These are phyloP conservation scores for Acholoe squamosa DNA, from an alignment of 2,888 invertebrate species.

Conservation along the genomic window DNA sequence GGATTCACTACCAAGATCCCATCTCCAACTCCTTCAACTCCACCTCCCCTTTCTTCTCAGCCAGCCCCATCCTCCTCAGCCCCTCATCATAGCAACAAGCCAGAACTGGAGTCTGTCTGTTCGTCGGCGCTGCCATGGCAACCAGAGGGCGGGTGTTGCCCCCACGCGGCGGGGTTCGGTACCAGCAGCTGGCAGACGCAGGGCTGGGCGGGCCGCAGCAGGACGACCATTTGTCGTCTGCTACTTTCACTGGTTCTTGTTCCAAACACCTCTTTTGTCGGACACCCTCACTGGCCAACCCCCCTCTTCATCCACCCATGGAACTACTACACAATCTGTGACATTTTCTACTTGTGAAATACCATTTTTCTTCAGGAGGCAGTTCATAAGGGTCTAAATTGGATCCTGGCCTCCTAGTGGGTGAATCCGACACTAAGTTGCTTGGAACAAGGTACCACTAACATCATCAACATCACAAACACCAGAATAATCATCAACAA, in stretches of 20 bases:
- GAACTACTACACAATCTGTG: too few relatives aligned
- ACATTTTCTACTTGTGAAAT: neutral
- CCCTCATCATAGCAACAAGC: too few relatives aligned
- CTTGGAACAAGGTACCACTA: neutral
- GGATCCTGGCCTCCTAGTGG: neutral
- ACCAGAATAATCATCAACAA: neutral
- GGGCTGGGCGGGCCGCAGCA: slow-evolving; percentile 12
- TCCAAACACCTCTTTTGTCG: slow-evolving; percentile 13
- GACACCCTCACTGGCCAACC: slow-evolving; percentile 17
- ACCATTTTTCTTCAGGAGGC: neutral
- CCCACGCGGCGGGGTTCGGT: neutral
- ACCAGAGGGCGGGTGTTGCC: neutral
- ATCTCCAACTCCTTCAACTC: too few relatives aligned
- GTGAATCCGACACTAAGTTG: slow-evolving; percentile 5
- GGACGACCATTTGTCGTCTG: neutral
- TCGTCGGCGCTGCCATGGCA: slow-evolving; percentile 7
- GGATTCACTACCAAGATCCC: too few relatives aligned
- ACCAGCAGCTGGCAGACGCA: neutral
- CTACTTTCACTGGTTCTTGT: neutral
- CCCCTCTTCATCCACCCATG: neutral
- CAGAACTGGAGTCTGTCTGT: neutral
- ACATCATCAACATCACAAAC: neutral
- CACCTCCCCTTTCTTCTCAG: too few relatives aligned
- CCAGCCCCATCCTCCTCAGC: too few relatives aligned
- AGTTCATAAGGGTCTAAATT: neutral